A percentile compares a stretch with the other conserved stretches of the same genome.
Conservation (phyloP, 2,113 vertebrate genomes). For the Ceuthmochares aereus region DNA sequence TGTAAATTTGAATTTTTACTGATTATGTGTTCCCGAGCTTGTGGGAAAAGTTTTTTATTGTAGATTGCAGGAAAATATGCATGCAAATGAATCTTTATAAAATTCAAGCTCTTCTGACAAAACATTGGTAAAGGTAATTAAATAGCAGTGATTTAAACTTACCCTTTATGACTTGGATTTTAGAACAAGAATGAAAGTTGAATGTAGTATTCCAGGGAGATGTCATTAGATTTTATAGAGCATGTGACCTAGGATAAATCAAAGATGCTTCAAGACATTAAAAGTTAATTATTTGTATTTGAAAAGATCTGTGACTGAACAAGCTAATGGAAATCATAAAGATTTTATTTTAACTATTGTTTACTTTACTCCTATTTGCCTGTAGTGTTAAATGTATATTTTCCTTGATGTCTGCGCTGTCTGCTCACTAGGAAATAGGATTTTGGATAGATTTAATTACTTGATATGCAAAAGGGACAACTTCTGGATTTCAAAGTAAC, state of each 20-base stretch:
- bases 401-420: background rate
- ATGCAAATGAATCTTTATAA: background rate
- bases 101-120: background rate
- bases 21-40: fast-evolving
- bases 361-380: background rate
- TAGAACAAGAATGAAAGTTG: background rate
- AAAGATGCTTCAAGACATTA: background rate
- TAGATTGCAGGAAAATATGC: background rate
- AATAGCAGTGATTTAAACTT: background rate
- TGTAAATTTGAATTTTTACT: background rate
- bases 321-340: background rate
- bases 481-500: background rate
- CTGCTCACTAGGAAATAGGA: background rate
- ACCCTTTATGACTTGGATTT: background rate
- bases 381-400: background rate
- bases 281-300: background rate
- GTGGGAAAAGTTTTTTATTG: background rate
- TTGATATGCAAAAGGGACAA: background rate
- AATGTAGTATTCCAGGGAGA: background rate
- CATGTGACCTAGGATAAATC: background rate
- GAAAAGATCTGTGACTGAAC: background rate
- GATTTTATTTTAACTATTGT: background rate
- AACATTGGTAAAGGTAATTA: background rate
- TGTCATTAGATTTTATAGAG: background rate
- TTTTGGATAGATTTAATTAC: background rate